Evolutionary conservation across 2,797 vertebrate species (phyloP).

Genomic region (Zenarchopterus dispar): DNA sequence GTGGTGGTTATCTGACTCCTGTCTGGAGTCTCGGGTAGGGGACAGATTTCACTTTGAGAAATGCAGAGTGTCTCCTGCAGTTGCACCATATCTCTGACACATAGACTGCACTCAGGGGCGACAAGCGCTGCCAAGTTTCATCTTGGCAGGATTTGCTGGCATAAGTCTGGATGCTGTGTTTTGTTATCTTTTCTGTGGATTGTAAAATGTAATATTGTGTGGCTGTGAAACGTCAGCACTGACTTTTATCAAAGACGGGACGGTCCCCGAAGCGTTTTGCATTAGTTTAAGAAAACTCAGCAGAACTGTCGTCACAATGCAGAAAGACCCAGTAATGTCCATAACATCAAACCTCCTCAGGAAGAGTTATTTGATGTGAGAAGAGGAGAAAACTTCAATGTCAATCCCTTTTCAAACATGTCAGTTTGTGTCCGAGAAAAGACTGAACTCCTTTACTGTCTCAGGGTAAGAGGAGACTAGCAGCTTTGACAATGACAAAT

Average conservation of each 20-base stretch:
- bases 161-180: slow-evolving; percentile 26
- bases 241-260: slow-evolving; percentile 59
- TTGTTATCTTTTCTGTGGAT: slow-evolving; percentile 49
- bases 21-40: slow-evolving; percentile 74
- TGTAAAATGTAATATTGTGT: slow-evolving; percentile 49
- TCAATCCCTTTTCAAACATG: slow-evolving; percentile 20
- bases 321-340: slow-evolving; percentile 35
- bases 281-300: slow-evolving; percentile 60
- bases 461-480: slow-evolving; percentile 28
- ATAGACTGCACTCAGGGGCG: slow-evolving; percentile 54
- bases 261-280: slow-evolving; percentile 40
- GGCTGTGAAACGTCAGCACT: slow-evolving; percentile 50
- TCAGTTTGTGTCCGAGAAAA: slow-evolving; percentile 28
- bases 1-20: slow-evolving; percentile 78
- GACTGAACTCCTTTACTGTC: slow-evolving; percentile 51
- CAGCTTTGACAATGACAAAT: slow-evolving; percentile 59
- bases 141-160: slow-evolving; percentile 49
- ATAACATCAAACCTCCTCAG: slow-evolving; percentile 48
- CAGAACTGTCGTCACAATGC: slow-evolving; percentile 60
- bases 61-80: slow-evolving; percentile 69
- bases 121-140: slow-evolving; percentile 36
- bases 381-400: slow-evolving; percentile 42
- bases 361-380: slow-evolving; percentile 47
- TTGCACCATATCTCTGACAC: slow-evolving; percentile 70
- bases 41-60: slow-evolving; percentile 79